Base-by-base conservation (phyloP, 2,888 invertebrate species). In the Sipha maydis region DNA sequence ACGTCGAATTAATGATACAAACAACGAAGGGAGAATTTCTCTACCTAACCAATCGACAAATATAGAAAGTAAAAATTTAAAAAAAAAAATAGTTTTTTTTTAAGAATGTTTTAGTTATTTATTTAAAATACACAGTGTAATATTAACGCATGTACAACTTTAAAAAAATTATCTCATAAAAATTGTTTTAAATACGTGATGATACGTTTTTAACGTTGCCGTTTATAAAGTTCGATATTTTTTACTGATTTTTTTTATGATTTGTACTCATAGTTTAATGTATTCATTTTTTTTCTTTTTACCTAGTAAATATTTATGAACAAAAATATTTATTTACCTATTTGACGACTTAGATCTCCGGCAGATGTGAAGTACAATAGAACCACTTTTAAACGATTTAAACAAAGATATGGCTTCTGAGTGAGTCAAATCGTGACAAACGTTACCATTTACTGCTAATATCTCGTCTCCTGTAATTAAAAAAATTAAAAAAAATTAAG, bases 341-440 rank as follows among this genome's bases (percentile, higher is more conserved):
- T 91, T 90, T 90, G 92, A 92, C 90, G 92, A 92, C 90, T 92
- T 92, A 34, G 92, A 91, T 91, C 95, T 92, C 90, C 96, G 93
- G 91, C 95, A 95, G 85, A 96, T 93, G 91, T 96, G 94, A 84
- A 97, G 93, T 89, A 95, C 95, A 83, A 97, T 94, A 83, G 95
- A 93, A 89, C 97, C 97, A 91, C 93, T 94, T 92, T 96, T 94
- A 89, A 96, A 95, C 89, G 95, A 95, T 91, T 96, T 96, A 92
- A 97, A 96, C 56, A 96, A 93, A 41, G 95, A 94, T 82, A 97
- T 94, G 67, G 96, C 96, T 91, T 97, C 96, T 75, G 95, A 94
- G 91, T 97, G 96, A 0, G 96, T 95, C 90, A 96, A 93, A 91
- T 96, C 96, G 91, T 96, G 95, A 91, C 96, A 95, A 79, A 95